Percentiles rank a stretch among this genome's conserved stretches.
Evolutionary conservation across 2,888 invertebrate genomes (phyloP).

Genomic region (Vanessa cardui): DNA sequence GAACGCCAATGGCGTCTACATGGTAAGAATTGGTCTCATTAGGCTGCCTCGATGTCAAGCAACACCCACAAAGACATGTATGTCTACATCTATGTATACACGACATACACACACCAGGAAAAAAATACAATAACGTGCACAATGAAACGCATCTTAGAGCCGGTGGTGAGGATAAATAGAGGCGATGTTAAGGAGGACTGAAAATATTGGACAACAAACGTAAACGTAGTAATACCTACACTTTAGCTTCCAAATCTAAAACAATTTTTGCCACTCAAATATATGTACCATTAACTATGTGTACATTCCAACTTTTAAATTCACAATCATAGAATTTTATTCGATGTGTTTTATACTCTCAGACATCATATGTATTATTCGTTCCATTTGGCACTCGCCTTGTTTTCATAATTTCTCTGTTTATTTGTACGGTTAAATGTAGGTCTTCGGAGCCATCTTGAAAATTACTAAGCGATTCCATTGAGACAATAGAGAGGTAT

Average conservation of each 20-base stretch:
- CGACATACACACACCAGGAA: no score
- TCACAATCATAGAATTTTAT: not conserved
- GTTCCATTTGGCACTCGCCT: slow-evolving; percentile 25
- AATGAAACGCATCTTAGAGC: no score
- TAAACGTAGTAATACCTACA: no score
- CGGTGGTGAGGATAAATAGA: no score
- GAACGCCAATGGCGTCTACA: not conserved
- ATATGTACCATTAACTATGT: no score
- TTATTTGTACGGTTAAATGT: slow-evolving; percentile 18
- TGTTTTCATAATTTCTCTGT: slow-evolving; percentile 24
- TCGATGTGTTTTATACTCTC: not conserved
- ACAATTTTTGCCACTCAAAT: not conserved
- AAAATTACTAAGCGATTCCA: slow-evolving; percentile 11
- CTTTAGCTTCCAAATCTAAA: not conserved
- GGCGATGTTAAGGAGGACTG: no score
- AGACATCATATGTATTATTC: slow-evolving; percentile 4
- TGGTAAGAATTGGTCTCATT: not conserved
- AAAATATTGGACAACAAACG: no score
- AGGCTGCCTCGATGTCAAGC: no score
- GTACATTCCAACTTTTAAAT: not conserved
- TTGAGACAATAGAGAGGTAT: not conserved
- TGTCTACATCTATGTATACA: no score
- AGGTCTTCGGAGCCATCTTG: slow-evolving; percentile 18
- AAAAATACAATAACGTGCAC: no score
- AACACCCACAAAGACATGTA: no score